phyloP scores from a whole-genome alignment of 23 tunicate species.

The Diplosoma virens region DNA sequence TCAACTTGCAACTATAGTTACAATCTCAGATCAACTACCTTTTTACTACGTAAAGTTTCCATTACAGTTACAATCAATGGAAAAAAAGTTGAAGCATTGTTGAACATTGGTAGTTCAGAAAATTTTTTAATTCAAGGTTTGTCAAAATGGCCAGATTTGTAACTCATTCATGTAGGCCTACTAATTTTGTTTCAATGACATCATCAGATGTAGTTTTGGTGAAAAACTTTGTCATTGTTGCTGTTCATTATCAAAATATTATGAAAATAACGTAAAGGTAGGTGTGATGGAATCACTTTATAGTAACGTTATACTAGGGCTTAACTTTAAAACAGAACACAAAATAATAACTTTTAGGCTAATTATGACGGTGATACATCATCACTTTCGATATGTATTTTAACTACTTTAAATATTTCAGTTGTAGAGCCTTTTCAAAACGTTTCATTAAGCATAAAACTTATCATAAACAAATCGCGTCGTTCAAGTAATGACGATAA shows the following conservation, averaged over 20 bases:
- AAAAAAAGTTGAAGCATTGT: background rate
- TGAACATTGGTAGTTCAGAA: background rate
- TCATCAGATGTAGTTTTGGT: background rate
- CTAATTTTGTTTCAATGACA: background rate
- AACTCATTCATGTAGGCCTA: background rate
- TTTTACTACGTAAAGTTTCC: background rate
- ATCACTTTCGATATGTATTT: background rate
- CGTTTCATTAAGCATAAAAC: no score
- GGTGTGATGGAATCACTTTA: background rate
- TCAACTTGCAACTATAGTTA: background rate
- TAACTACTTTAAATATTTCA: background rate
- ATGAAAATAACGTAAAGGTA: background rate
- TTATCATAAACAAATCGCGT: no score
- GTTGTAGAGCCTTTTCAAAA: no score
- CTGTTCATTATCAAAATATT: background rate
- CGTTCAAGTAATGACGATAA: no score
- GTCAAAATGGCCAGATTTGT: background rate
- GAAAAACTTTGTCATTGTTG: background rate
- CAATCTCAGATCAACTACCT: background rate
- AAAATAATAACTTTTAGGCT: background rate
- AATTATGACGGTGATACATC: background rate
- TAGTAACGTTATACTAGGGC: conserved; percentile 11
- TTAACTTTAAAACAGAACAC: conserved; percentile 5
- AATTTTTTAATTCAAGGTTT: background rate
- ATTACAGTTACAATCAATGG: background rate